Base-by-base conservation (phyloP, 1,140 invertebrate species). In the Glossosoma conforme region DNA sequence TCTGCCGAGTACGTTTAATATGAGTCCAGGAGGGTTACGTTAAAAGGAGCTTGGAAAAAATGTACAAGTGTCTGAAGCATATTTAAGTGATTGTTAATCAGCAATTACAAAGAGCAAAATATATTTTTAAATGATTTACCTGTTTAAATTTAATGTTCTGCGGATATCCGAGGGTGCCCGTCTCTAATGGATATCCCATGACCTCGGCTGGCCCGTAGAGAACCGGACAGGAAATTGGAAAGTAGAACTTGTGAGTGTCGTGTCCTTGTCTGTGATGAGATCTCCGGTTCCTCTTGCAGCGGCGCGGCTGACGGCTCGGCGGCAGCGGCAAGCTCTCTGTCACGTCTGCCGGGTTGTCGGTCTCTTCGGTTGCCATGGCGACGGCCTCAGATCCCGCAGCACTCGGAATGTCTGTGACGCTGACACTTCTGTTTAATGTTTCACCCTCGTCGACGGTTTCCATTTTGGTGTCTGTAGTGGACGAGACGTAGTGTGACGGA, bases 141-240 rank as follows among this genome's bases (percentile, higher is more conserved):
- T 91, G 87, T 58, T 87, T 79, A 72, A 94, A 95, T 18, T 80
- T 80, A 35, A 94, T 82, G 72, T 95, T 95, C 62, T 89, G 79
- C 2, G 91, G 91, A 71, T 93, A 94, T n/a, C 70, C 69, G 54
- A 70, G 73, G 51, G 76, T 64, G 49, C 72, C 64, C 11, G 67
- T 66, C 44, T 71, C 61, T 60, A 76, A 60, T 57, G 70, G 61
- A 59, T 79, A 75, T 61, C 82, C 75, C 55, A 82, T 78, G 58
- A 85, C 78, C 56, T 81, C 80, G 40, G 89, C 76, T 6, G 86
- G 83, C 20, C 90, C 91, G 68, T 89, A 92, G 64, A 85, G 78
- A 56, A 91, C 81, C 3, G 85, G 82, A 81, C 93, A 89, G 3
- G 90, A 93, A 54, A 86, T 83, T 2, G 93, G 93, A 70, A 88